Percentiles rank a stretch among this genome's conserved stretches.
These are phyloP conservation scores for Mesitornis unicolor DNA, from an alignment of 2,113 vertebrate genomes.

Conservation along the genomic window DNA sequence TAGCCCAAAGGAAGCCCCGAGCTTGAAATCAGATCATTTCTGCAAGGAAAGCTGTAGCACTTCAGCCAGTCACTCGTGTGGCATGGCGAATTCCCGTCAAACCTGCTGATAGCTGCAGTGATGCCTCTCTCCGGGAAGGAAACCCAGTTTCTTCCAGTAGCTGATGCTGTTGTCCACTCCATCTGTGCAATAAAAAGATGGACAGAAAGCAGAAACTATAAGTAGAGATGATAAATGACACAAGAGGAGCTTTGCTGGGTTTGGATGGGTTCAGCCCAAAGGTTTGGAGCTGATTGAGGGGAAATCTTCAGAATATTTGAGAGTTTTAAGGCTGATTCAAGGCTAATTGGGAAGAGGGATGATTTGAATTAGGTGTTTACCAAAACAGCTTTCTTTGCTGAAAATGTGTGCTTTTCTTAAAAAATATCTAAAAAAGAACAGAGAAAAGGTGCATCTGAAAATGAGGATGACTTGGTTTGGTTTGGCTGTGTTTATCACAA, in stretches of 20 bases:
- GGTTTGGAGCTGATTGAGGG: background rate
- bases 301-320: background rate
- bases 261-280: no score
- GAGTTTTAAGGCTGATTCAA: background rate
- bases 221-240: background rate
- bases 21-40: background rate
- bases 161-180: background rate
- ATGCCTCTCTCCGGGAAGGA: background rate
- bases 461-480: background rate
- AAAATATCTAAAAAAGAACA: background rate
- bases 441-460: background rate
- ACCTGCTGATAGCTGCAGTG: background rate
- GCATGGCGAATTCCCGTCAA: accelerated
- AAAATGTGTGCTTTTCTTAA: background rate
- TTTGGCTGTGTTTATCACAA: background rate
- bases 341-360: background rate
- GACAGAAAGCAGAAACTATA: background rate
- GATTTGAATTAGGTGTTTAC: background rate
- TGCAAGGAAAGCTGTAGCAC: background rate
- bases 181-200: background rate
- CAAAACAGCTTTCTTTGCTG: background rate
- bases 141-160: background rate
- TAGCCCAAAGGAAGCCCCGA: background rate
- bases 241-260: no score
- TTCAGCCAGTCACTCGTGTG: background rate